Evolutionary conservation across 2,113 vertebrate genomes (phyloP).

Genomic region (Syngnathus typhle): DNA sequence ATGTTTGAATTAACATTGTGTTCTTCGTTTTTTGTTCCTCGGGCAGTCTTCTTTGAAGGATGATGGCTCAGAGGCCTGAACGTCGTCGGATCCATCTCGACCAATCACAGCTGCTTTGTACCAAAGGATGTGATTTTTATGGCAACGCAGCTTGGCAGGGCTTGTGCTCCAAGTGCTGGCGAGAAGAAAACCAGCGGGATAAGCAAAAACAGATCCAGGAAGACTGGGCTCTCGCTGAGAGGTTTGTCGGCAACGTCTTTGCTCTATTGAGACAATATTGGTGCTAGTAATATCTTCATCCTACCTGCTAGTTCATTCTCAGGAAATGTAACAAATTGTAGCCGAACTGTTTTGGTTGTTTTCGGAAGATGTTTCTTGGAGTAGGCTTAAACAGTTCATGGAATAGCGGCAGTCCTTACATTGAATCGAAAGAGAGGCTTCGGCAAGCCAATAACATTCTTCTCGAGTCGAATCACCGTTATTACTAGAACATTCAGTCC

Average conservation of each 20-base stretch:
- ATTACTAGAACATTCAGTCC: too few relatives aligned
- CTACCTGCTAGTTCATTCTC: not conserved
- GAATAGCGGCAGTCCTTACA: too few relatives aligned
- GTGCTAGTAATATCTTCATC: not conserved
- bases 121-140: constrained; percentile 93
- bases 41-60: constrained; percentile 55
- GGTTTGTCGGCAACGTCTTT: constrained; percentile 62
- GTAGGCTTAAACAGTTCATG: too few relatives aligned
- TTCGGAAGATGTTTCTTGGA: not conserved
- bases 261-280: not conserved
- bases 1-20: not conserved
- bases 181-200: constrained; percentile 86
- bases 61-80: constrained; percentile 82
- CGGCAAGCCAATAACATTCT: too few relatives aligned
- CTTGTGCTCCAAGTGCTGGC: constrained; percentile 94
- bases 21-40: not conserved
- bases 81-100: constrained; percentile 89
- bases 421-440: too few relatives aligned
- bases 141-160: constrained; percentile 91
- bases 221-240: constrained; percentile 89
- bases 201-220: constrained; percentile 92
- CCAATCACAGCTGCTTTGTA: constrained; percentile 91
- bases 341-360: not conserved
- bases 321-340: not conserved
- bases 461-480: too few relatives aligned